A percentile compares a stretch with the other conserved stretches of the same genome.
Evolutionary conservation across 1,140 invertebrate genomes (phyloP).

Genomic region (Lepidurus couesii): DNA sequence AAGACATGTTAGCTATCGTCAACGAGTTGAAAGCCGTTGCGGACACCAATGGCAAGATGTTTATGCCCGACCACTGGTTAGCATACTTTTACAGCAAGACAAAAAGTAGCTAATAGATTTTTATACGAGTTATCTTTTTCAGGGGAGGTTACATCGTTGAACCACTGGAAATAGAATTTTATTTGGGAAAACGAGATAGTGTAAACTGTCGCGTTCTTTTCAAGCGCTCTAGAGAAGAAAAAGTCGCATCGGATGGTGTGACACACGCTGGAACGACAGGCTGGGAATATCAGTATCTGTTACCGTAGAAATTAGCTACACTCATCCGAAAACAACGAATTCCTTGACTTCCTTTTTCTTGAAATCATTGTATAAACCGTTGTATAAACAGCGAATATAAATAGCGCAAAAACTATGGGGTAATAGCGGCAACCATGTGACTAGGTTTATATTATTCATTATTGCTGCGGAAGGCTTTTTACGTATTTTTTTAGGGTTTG

Average conservation of each 20-base stretch:
- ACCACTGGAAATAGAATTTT: conserved; percentile 26
- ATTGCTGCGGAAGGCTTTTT: too few relatives aligned
- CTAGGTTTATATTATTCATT: too few relatives aligned
- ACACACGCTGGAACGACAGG: background rate
- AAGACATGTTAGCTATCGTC: background rate
- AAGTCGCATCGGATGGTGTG: background rate
- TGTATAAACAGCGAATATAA: too few relatives aligned
- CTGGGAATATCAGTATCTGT: conserved; percentile 26
- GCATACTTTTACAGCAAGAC: too few relatives aligned
- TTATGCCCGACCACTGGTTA: conserved; percentile 22
- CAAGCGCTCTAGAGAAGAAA: background rate
- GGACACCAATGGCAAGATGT: background rate
- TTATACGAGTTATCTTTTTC: background rate
- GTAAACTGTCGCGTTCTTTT: conserved; percentile 28
- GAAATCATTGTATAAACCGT: too few relatives aligned
- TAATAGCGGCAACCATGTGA: too few relatives aligned
- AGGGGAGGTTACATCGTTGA: conserved; percentile 27
- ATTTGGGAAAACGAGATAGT: conserved; percentile 24
- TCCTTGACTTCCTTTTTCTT: too few relatives aligned
- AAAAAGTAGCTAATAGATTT: background rate
- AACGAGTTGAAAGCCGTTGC: background rate
- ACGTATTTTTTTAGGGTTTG: too few relatives aligned
- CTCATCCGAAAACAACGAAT: too few relatives aligned
- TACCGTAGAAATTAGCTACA: conserved; percentile 7
- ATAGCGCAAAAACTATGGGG: too few relatives aligned